Percentiles rank a stretch among this genome's conserved stretches.
These are phyloP conservation scores for Pterobdella sp. DNA, from an alignment of 2,888 invertebrate genomes.

Conservation along the genomic window DNA sequence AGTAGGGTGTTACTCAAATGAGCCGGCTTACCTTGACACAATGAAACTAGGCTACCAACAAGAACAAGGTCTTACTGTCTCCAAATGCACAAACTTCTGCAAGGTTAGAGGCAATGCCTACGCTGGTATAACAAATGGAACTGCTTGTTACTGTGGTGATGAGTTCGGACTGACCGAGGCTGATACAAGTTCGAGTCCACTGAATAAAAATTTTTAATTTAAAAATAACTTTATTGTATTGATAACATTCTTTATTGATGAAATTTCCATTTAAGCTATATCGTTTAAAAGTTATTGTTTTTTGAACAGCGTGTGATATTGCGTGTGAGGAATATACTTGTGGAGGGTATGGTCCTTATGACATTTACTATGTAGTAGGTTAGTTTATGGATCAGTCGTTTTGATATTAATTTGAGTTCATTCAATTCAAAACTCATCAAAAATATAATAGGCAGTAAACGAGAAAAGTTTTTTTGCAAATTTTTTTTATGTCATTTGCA, in stretches of 20 bases:
- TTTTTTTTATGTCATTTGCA: no score
- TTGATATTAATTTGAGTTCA: no score
- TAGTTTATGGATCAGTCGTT: background rate
- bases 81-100: slow-evolving; percentile 8
- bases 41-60: background rate
- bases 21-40: slow-evolving; percentile 4
- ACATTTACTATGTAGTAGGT: slow-evolving; percentile 15
- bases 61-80: background rate
- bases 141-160: slow-evolving; percentile 15
- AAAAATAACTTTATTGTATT: background rate
- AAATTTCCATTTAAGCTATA: background rate
- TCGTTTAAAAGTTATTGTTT: background rate
- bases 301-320: slow-evolving; percentile 15
- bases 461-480: no score
- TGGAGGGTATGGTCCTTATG: background rate
- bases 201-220: no score
- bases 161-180: slow-evolving; percentile 17
- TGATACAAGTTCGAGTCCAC: background rate
- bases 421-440: no score
- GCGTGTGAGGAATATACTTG: slow-evolving; percentile 8
- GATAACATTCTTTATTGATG: no score
- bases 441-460: no score
- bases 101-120: slow-evolving; percentile 2
- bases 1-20: slow-evolving; percentile 7
- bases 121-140: background rate